Conservation (phyloP, 2,113 vertebrate genomes). For the Pseudorhombus dupliciocellatus region DNA sequence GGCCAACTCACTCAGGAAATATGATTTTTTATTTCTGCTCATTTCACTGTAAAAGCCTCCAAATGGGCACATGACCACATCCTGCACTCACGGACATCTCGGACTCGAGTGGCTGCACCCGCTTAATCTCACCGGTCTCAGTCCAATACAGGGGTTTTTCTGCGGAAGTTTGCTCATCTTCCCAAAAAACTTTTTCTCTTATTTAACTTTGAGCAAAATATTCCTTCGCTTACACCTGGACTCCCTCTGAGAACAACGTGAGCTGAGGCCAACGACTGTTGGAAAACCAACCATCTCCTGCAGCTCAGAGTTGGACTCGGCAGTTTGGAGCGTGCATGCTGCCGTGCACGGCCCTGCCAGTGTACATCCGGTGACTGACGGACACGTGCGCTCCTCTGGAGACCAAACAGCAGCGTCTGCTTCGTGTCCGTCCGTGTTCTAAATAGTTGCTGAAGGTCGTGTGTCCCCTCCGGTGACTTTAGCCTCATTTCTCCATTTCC, state of each 20-base stretch:
- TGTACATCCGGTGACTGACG: background rate
- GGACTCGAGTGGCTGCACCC: background rate
- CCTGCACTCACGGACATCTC: background rate
- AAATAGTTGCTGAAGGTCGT: constrained; percentile 53
- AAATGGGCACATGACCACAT: background rate
- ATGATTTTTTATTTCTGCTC: constrained; percentile 3
- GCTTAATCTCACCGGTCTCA: background rate
- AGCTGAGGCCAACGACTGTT: no score
- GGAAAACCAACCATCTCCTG: no score
- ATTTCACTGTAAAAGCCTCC: background rate
- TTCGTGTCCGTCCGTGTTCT: constrained; percentile 17
- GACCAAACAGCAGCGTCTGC: constrained; percentile 45
- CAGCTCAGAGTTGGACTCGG: no score
- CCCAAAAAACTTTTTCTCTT: background rate
- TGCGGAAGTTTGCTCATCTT: background rate
- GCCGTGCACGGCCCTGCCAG: no score
- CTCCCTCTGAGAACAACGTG: background rate
- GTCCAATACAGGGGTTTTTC: background rate
- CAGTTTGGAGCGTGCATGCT: no score
- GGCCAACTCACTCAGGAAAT: constrained; percentile 2
- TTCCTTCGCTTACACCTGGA: background rate
- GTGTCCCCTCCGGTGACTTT: constrained; percentile 43
- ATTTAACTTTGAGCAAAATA: background rate
- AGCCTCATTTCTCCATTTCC: constrained; percentile 46
- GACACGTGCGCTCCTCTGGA: constrained; percentile 16